Conservation (phyloP, 2,888 invertebrate species). For the Lasioglossum pauxillum region DNA sequence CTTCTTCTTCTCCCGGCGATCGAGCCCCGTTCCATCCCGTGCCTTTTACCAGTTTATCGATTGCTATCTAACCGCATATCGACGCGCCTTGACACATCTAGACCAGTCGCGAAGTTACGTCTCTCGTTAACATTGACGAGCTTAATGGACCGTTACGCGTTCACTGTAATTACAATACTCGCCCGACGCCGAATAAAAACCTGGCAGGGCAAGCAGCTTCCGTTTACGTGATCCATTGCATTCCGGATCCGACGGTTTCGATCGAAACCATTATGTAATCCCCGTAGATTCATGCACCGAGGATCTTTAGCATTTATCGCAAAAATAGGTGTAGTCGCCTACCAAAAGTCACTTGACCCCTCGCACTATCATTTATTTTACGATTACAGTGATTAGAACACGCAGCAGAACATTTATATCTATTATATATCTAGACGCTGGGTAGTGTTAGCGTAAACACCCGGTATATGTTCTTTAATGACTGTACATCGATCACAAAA, state of each 20-base stretch:
- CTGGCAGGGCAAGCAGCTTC: not conserved
- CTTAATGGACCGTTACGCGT: constrained; percentile 65
- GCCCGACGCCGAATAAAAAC: constrained; percentile 6
- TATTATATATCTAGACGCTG: not conserved
- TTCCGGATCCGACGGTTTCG: not conserved
- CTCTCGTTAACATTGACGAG: constrained; percentile 45
- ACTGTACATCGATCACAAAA: not conserved
- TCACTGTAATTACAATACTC: constrained; percentile 49
- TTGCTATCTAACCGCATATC: constrained; percentile 60
- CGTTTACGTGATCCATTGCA: constrained; percentile 1
- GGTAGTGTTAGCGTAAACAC: too few species aligned
- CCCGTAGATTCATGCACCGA: not conserved
- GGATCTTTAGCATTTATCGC: not conserved
- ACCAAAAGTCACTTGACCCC: not conserved
- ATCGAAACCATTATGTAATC: not conserved
- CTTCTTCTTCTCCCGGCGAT: constrained; percentile 19
- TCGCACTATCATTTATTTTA: not conserved
- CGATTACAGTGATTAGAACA: not conserved
- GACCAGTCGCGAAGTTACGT: constrained; percentile 52
- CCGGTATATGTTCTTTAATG: not conserved
- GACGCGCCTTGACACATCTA: constrained; percentile 63
- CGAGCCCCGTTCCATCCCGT: constrained; percentile 35
- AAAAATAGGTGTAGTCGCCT: not conserved
- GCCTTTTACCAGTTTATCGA: constrained; percentile 63
- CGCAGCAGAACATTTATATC: not conserved